Evolutionary conservation across 2,888 invertebrate species (phyloP).

Genomic region (Drosophila koepferae): DNA sequence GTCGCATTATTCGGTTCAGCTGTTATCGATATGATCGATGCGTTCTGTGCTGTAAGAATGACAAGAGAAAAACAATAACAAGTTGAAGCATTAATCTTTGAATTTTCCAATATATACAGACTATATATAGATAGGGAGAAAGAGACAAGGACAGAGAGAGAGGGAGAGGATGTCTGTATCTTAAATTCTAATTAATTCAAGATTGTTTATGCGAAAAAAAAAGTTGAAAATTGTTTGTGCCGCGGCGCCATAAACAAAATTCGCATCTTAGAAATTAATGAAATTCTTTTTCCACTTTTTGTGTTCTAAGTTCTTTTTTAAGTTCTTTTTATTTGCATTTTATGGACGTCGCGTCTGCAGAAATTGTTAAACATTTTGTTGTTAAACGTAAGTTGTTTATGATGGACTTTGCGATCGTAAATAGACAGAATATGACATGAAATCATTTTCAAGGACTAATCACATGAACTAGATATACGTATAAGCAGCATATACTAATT

Average conservation of each 20-base stretch:
- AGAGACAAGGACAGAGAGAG: neutral
- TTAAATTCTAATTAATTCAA: constrained; percentile 37
- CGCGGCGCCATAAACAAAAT: constrained; percentile 66
- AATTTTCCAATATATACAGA: constrained; percentile 8
- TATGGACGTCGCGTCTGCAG: constrained; percentile 49
- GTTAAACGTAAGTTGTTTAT: constrained; percentile 55
- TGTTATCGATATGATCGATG: constrained; percentile 84
- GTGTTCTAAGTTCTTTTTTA: constrained; percentile 14
- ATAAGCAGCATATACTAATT: neutral
- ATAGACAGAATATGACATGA: constrained; percentile 44
- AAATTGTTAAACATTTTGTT: constrained; percentile 26
- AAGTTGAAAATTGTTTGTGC: constrained; percentile 33
- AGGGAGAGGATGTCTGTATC: neutral
- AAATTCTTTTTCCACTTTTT: constrained; percentile 38
- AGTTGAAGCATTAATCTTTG: constrained; percentile 34
- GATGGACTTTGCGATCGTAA: constrained; percentile 42
- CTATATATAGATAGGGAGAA: neutral
- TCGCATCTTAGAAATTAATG: constrained; percentile 56
- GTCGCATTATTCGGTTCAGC: constrained; percentile 75
- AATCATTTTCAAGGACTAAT: constrained; percentile 44
- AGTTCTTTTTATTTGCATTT: constrained; percentile 36
- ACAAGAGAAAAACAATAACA: constrained; percentile 40
- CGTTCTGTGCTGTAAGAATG: constrained; percentile 85
- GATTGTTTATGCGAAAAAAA: constrained; percentile 48
- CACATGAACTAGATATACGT: neutral